Conservation (phyloP, 2,797 vertebrate genomes). For the Sebastes iracundus region DNA sequence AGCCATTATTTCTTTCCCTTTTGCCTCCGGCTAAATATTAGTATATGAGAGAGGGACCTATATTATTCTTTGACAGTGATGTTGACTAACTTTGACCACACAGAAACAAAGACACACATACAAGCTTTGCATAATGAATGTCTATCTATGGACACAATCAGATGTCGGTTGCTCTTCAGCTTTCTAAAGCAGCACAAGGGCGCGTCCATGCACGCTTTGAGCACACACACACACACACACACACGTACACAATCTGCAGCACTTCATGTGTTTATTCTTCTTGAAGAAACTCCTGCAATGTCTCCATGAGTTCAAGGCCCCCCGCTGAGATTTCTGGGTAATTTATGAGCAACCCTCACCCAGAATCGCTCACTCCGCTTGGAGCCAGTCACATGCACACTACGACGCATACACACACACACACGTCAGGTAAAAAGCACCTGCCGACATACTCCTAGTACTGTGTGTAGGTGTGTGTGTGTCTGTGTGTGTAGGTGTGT, state of each 20-base stretch:
- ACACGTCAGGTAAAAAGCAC: not conserved
- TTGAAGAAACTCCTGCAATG: conserved; percentile 44
- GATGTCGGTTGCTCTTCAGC: not conserved
- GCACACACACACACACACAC: not conserved
- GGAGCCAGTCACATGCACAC: conserved; percentile 15
- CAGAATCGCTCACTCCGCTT: conserved; percentile 44
- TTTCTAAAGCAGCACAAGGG: conserved; percentile 8
- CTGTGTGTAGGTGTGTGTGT: not conserved
- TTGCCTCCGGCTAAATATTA: not conserved
- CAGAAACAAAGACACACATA: not conserved
- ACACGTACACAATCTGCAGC: not conserved
- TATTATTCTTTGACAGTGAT: not conserved
- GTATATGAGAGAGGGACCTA: not conserved
- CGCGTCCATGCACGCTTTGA: not conserved
- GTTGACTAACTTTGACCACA: not conserved
- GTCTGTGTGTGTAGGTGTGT: not conserved
- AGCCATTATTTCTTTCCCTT: not conserved
- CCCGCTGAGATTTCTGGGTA: conserved; percentile 64
- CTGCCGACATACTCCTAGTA: not conserved
- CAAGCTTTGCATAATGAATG: not conserved
- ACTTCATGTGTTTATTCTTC: conserved; percentile 37
- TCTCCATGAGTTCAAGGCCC: conserved; percentile 44
- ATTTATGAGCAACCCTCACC: conserved; percentile 58
- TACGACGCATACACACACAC: not conserved
- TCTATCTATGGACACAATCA: not conserved